Conservation (phyloP, 2,888 invertebrate species). For the Diloba caeruleocephala region DNA sequence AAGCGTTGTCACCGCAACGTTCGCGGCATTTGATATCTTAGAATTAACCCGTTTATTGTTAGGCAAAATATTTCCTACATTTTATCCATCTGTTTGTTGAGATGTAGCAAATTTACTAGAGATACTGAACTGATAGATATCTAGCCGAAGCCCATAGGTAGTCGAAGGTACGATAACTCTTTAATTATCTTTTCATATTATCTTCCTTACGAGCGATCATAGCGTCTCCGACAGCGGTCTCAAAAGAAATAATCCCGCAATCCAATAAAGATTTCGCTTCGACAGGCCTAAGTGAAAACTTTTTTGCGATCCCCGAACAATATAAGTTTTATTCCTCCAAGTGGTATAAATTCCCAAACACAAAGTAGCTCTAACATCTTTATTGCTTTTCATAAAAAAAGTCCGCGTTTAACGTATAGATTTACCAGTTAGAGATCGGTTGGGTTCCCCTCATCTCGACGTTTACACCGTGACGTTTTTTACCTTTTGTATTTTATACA, state of each 20-base stretch:
- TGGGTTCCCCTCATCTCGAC: slow-evolving; percentile 63
- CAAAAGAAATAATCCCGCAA: slow-evolving; percentile 82
- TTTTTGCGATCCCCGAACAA: slow-evolving; percentile 85
- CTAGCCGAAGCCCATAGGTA: slow-evolving; percentile 9
- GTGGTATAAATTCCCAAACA: slow-evolving; percentile 88
- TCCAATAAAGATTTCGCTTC: slow-evolving; percentile 86
- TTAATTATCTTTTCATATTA: slow-evolving; percentile 65
- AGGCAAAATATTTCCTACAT: slow-evolving; percentile 1
- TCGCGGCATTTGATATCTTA: slow-evolving; percentile 43
- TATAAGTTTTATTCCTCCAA: slow-evolving; percentile 87
- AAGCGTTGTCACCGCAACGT: slow-evolving; percentile 46
- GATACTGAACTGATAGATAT: slow-evolving; percentile 10
- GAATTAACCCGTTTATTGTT: slow-evolving; percentile 47
- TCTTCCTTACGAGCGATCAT: slow-evolving; percentile 68
- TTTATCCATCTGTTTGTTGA: neutral
- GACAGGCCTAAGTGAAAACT: slow-evolving; percentile 86
- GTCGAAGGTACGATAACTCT: slow-evolving; percentile 34
- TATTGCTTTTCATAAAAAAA: slow-evolving; percentile 88
- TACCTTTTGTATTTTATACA: slow-evolving; percentile 64
- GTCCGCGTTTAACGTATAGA: slow-evolving; percentile 79
- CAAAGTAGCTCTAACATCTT: slow-evolving; percentile 88
- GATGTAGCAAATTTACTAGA: slow-evolving; percentile 4
- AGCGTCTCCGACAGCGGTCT: slow-evolving; percentile 63
- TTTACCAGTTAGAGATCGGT: slow-evolving; percentile 74
- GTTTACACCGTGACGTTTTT: slow-evolving; percentile 63